Percentiles rank a stretch among this genome's conserved stretches.
These are phyloP conservation scores for Norana najaformis DNA, from an alignment of 2,888 invertebrate species.

Conservation along the genomic window DNA sequence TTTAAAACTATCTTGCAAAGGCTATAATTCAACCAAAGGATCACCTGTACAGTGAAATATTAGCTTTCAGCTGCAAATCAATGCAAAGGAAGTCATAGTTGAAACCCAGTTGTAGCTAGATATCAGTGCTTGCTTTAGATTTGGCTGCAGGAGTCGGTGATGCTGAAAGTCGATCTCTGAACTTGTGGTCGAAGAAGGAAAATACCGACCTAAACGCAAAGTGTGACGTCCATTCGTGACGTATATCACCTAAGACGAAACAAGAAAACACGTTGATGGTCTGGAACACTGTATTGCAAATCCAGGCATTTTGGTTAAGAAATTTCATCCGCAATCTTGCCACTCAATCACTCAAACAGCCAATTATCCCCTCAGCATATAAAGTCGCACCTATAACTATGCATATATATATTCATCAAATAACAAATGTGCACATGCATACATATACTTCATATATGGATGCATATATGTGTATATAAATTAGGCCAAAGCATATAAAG, in stretches of 20 bases:
- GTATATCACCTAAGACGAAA: neutral
- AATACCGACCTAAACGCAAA: neutral
- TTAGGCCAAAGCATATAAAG: too few species aligned
- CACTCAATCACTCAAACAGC: neutral
- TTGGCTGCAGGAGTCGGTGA: neutral
- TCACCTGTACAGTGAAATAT: too few species aligned
- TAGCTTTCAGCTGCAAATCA: too few species aligned
- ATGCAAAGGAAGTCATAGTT: too few species aligned
- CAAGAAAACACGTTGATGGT: neutral
- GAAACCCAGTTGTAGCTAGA: neutral
- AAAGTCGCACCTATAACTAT: neutral
- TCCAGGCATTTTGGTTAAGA: constrained; percentile 1
- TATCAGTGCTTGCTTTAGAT: neutral
- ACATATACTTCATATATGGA: neutral
- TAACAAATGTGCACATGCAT: neutral
- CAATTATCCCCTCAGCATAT: neutral
- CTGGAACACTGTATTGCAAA: neutral
- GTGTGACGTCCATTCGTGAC: constrained; percentile 13
- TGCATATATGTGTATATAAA: neutral
- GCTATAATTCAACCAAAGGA: too few species aligned
- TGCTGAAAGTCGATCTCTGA: neutral
- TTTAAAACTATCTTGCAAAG: too few species aligned
- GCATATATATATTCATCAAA: neutral
- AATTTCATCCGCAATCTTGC: neutral
- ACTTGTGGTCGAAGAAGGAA: neutral